Percentiles rank a stretch among this genome's conserved stretches.
These are phyloP conservation scores for Polydrusus cervinus DNA, from an alignment of 2,888 invertebrate genomes.

Conservation along the genomic window DNA sequence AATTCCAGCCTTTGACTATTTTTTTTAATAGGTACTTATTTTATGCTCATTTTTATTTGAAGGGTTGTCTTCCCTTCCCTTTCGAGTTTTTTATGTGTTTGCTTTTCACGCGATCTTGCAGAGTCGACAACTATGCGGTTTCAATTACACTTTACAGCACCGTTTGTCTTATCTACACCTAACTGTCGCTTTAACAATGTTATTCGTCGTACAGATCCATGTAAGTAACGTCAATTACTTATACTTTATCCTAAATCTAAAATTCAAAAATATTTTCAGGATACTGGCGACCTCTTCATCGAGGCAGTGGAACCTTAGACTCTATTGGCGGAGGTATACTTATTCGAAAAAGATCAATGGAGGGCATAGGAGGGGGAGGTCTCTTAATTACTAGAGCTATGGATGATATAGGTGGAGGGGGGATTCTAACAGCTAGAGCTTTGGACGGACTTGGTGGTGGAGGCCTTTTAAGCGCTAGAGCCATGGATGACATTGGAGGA, in stretches of 20 bases:
- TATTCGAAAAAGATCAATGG: constrained; percentile 23
- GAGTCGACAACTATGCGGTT: neutral
- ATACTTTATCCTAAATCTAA: neutral
- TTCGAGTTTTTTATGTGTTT: too few species aligned
- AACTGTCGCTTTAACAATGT: neutral
- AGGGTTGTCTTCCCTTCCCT: too few species aligned
- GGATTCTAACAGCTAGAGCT: constrained; percentile 14
- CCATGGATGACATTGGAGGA: constrained; percentile 36
- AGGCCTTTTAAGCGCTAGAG: constrained; percentile 22
- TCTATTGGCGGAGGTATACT: constrained; percentile 37
- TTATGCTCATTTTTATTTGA: too few species aligned
- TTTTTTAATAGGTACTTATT: too few species aligned
- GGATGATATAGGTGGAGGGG: constrained; percentile 35
- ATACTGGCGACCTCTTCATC: neutral
- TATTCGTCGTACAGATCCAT: neutral
- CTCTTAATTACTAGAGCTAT: constrained; percentile 25
- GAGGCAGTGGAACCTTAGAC: constrained; percentile 26
- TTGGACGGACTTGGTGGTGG: constrained; percentile 33
- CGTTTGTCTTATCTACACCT: neutral
- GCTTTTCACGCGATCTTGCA: too few species aligned
- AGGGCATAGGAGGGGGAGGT: constrained; percentile 41
- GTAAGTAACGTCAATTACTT: neutral
- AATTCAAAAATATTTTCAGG: constrained; percentile 4
- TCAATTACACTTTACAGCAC: neutral
- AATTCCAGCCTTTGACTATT: too few species aligned